Evolutionary conservation across 2,797 vertebrate genomes (phyloP).

Genomic region (Macroramphosus scolopax): DNA sequence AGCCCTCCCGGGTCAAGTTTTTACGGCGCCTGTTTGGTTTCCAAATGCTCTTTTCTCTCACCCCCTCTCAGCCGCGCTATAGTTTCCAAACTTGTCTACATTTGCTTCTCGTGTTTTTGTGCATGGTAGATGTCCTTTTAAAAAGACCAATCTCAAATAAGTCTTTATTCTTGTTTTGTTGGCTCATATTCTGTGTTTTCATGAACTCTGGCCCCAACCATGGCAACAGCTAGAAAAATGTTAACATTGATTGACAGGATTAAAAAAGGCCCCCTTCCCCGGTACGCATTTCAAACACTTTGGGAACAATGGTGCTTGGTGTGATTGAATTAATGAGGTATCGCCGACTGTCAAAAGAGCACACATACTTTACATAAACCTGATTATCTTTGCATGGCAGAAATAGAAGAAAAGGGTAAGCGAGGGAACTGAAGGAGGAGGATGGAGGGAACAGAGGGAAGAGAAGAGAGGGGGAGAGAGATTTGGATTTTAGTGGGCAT

Average conservation of each 20-base stretch:
- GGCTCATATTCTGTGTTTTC: conserved; percentile 99
- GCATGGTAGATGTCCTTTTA: conserved; percentile 97
- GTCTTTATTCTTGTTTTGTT: conserved; percentile 99
- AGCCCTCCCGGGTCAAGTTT: conserved; percentile 98
- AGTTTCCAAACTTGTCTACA: conserved; percentile 98
- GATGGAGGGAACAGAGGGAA: conserved; percentile 61
- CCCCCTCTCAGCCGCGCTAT: conserved; percentile 84
- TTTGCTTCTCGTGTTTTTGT: conserved; percentile 97
- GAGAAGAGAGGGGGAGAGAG: conserved; percentile 42
- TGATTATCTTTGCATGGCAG: conserved; percentile 99
- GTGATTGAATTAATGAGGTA: conserved; percentile 99
- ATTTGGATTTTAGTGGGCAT: conserved; percentile 84
- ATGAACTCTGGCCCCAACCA: conserved; percentile 98
- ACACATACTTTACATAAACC: conserved; percentile 99
- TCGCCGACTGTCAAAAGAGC: conserved; percentile 98
- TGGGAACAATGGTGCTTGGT: conserved; percentile 97
- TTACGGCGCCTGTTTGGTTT: conserved; percentile 97
- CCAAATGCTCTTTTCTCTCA: conserved; percentile 87
- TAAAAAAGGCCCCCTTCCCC: conserved; percentile 92
- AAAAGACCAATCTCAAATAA: conserved; percentile 94
- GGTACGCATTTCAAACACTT: conserved; percentile 99
- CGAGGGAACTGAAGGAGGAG: conserved; percentile 72
- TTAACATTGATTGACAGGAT: conserved; percentile 99
- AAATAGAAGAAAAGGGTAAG: conserved; percentile 83
- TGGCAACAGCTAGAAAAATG: conserved; percentile 99